Evolutionary conservation across 2,113 vertebrate genomes (phyloP).

Genomic region (Oreochromis tanganicae): DNA sequence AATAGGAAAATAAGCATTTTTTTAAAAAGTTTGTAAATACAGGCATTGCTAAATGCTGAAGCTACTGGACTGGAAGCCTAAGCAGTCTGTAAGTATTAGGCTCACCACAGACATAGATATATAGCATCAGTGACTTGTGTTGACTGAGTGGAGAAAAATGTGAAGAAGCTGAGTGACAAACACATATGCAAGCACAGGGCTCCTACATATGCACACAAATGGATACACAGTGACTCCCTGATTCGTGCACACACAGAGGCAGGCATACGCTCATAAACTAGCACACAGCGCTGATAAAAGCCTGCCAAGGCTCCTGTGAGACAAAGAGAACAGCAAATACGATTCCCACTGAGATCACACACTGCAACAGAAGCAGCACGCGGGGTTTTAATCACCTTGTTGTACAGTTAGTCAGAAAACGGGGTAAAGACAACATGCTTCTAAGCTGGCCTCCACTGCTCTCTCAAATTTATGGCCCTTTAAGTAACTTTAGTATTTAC

Average conservation of each 20-base stretch:
- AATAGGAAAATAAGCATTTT: neutral
- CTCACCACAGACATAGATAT: neutral
- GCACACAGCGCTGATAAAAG: neutral
- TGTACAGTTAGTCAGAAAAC: conserved; percentile 43
- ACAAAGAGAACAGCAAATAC: neutral
- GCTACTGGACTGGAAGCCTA: neutral
- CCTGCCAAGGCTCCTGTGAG: neutral
- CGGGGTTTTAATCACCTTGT: conserved; percentile 46
- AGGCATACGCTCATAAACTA: neutral
- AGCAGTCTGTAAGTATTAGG: neutral
- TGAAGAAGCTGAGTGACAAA: neutral
- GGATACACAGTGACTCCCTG: neutral
- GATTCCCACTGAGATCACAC: conserved; percentile 23
- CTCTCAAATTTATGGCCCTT: conserved; percentile 51
- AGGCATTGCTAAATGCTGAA: neutral
- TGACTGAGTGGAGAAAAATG: neutral
- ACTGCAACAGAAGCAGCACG: conserved; percentile 31
- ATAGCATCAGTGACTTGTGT: neutral
- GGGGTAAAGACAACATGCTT: conserved; percentile 28
- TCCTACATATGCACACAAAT: neutral
- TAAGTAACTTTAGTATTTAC: conserved; percentile 62
- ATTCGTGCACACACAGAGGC: neutral
- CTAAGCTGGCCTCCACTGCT: conserved; percentile 1
- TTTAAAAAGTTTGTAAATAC: neutral
- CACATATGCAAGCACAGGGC: neutral